Evolutionary conservation across 2,113 vertebrate species (phyloP), one percentile per base, ranked within the genome.

Genomic region (Prolemur simus): DNA sequence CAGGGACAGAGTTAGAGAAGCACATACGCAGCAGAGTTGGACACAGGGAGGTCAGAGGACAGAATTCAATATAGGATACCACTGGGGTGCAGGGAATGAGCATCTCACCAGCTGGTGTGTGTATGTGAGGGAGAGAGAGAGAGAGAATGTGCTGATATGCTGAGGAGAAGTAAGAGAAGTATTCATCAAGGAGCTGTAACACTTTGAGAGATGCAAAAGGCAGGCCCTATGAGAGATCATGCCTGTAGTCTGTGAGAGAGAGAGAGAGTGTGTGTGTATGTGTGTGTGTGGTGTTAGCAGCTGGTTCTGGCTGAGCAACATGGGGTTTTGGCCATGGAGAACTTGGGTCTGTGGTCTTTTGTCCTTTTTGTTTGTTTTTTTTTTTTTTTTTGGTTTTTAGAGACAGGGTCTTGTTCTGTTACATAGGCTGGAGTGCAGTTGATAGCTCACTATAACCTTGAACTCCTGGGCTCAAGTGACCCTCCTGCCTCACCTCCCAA

Each of bases 1-100:
- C 52, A 49, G 52, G 12, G 20, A 25, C 64, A 84, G 77, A 88
- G 27, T 56, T 27, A 37, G 56, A 68, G 15, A 21, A n/a, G 32
- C 20, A 66, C 27, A 34, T 77, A 15, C 6, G 34, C 23, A 18
- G 56, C 23, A 71, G 11, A 29, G 17, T 12, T 3, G 10, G 15
- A 15, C 6, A 10, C 3, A 2, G 4, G 18, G 54, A 39, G 9
- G 17, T 25, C 66, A 25, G 10, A 0, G 0, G 23, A 3, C 6
- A 37, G 39, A 45, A 8, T 23, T 68, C 37, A 76, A 37, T 32
- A 47, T 34, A 7, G 0, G 9, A 25, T 45, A 42, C 23, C 37
- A 8, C 13, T 39, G 49, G 14, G 47, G 25, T 8, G 17, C 1
- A 6, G 42, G 87, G 29, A 34, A 20, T 21, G 10, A 42, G 25